Conservation (phyloP, 2,113 vertebrate species). For the Peromyscus leucopus region DNA sequence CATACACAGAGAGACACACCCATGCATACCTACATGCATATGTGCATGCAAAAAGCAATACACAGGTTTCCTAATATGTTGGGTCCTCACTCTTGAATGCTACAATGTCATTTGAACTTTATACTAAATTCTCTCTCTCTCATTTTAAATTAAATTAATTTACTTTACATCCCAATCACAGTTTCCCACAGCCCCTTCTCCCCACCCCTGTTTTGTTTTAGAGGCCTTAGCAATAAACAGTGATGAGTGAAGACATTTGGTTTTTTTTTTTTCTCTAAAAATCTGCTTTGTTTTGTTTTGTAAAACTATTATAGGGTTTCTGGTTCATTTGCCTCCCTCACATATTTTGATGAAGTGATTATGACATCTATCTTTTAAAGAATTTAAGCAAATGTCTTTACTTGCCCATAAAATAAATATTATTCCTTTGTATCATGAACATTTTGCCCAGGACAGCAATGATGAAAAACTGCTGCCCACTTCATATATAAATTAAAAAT, state of each 20-base stretch:
- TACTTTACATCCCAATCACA: not conserved
- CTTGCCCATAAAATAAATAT: not conserved
- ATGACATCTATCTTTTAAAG: not conserved
- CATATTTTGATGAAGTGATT: not conserved
- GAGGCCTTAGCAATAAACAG: not conserved
- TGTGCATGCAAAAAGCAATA: not conserved
- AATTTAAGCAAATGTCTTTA: not conserved
- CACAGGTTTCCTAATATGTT: not conserved
- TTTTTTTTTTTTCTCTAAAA: not conserved
- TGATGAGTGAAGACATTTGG: not conserved
- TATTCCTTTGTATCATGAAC: not conserved
- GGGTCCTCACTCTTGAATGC: not conserved
- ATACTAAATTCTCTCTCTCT: not conserved
- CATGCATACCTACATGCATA: too few species aligned
- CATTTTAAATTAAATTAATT: not conserved
- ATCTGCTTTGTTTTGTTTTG: not conserved
- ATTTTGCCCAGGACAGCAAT: not conserved
- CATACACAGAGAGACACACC: not conserved
- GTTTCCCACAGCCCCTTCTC: rapidly evolving
- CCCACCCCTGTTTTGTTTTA: not conserved
- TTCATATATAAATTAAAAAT: not conserved
- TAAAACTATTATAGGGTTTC: not conserved
- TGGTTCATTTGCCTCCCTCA: not conserved
- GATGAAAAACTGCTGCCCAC: not conserved
- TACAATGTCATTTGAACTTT: not conserved